Conservation (phyloP, 2,888 invertebrate species). For the Stenodera caucasica region DNA sequence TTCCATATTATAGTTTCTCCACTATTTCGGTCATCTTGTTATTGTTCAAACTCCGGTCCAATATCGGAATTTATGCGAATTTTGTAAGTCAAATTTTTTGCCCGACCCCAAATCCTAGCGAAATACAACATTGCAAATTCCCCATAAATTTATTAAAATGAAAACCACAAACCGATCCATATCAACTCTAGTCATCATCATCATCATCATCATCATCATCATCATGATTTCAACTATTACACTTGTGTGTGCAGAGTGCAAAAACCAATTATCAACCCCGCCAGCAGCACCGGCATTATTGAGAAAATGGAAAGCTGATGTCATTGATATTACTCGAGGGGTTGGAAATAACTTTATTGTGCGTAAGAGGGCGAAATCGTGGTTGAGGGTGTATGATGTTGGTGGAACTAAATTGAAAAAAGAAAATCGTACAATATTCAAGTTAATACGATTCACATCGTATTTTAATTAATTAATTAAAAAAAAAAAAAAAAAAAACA, state of each 20-base stretch:
- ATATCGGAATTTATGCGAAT: neutral
- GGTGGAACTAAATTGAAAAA: constrained; percentile 30
- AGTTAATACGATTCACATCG: no score
- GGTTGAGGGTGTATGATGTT: constrained; percentile 19
- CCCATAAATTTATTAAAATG: neutral
- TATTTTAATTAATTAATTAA: no score
- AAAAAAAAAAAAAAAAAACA: no score
- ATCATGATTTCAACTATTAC: neutral
- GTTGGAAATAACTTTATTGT: constrained; percentile 46
- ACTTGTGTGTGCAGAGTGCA: constrained; percentile 27
- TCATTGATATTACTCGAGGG: constrained; percentile 45
- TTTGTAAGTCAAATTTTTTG: neutral
- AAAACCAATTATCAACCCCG: constrained; percentile 39
- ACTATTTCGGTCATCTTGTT: neutral
- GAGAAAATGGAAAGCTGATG: constrained; percentile 45
- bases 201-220: neutral
- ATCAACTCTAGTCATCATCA: no score
- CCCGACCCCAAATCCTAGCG: neutral
- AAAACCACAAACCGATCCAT: no score
- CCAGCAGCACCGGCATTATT: constrained; percentile 31
- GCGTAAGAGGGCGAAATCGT: constrained; percentile 31
- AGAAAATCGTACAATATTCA: no score
- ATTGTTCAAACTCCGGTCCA: no score
- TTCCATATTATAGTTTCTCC: no score
- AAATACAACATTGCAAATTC: neutral